Base-by-base conservation (phyloP, 2,888 invertebrate species). In the Harpalus rufipes region DNA sequence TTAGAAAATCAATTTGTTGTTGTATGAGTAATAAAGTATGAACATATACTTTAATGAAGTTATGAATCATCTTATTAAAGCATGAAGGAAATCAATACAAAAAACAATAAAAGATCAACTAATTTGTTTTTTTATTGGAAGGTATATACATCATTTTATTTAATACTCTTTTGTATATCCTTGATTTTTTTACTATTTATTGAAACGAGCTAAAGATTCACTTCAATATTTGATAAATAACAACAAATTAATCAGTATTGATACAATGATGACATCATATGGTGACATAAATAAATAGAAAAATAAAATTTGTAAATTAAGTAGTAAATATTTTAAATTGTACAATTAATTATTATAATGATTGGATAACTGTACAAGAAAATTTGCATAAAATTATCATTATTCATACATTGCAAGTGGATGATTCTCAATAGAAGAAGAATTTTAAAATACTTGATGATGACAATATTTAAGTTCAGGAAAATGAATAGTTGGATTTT, bases 201-300 rank as follows among this genome's bases (percentile, higher is more conserved):
- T 25, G 25, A 25, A 58, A 58, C 58, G n/a, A 58, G 58, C 6
- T 58, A 59, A 7, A 14, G 59, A 0, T 59, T 16, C 59, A 59
- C n/a, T 59, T 59, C 18, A 14, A 16, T 12, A 59, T 59, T 14
- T 59, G 18, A 59, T 59, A 59, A 14, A 59, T 59, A 59, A 16
- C 5, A 51, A 59, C 7, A 59, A 16, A 59, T 59, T 59, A 59
- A 59, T 59, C 59, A 59, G 7, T 59, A n/a, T 16, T 59, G 18
- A 59, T 7, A 59, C 14, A 59, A 14, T 18, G 59, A 59, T 59
- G 59, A 59, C 7, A 14, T 59, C 59, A 59, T 7, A 8, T 59
- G 7, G 44, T 51, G 44, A 51, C 44, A 51, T 12, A 51, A 51
- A 10, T 51, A 51, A 51, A 51, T 51, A 51, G 44, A 10, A 44